Percentiles rank a stretch among this genome's conserved stretches.
phyloP scores from a whole-genome alignment of 92 coral and sea anemone species.

The Blastomussa wellsi region DNA sequence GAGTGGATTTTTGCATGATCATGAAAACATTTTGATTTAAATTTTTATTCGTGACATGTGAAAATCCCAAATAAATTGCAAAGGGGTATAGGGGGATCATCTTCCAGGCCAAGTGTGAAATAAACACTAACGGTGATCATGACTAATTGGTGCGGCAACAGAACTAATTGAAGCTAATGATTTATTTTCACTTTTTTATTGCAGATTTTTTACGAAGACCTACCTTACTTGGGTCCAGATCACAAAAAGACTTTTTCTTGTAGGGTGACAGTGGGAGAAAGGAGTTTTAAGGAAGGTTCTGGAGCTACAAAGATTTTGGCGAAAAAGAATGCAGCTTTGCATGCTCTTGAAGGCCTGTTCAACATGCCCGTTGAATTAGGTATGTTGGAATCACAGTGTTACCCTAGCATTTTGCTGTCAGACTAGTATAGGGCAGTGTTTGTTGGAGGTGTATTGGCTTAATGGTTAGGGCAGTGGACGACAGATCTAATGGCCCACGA shows the following conservation, averaged over 20 bases:
- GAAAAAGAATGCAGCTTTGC: constrained; percentile 74
- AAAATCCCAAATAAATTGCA: too few species aligned
- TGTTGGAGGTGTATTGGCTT: constrained; percentile 13
- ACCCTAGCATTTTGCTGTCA: background rate
- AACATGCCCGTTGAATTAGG: constrained; percentile 61
- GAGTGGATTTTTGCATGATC: too few species aligned
- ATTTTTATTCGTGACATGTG: too few species aligned
- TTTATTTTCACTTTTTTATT: background rate
- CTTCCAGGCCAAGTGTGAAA: too few species aligned
- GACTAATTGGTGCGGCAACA: background rate
- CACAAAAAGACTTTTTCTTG: constrained; percentile 71
- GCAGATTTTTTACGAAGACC: constrained; percentile 72
- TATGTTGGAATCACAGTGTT: constrained; percentile 2
- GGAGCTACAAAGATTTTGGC: constrained; percentile 72
- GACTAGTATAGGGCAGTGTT: background rate
- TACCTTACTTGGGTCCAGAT: constrained; percentile 72
- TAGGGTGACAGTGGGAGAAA: constrained; percentile 65
- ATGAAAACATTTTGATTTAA: too few species aligned
- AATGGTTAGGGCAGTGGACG: too few species aligned
- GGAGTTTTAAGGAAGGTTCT: constrained; percentile 64
- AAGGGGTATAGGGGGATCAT: too few species aligned
- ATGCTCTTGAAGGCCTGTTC: constrained; percentile 69
- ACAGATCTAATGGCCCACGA: too few species aligned
- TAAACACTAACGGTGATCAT: too few species aligned
- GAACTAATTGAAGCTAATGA: background rate